Conservation (phyloP, 2,797 vertebrate genomes). For the Podargus strigoides region DNA sequence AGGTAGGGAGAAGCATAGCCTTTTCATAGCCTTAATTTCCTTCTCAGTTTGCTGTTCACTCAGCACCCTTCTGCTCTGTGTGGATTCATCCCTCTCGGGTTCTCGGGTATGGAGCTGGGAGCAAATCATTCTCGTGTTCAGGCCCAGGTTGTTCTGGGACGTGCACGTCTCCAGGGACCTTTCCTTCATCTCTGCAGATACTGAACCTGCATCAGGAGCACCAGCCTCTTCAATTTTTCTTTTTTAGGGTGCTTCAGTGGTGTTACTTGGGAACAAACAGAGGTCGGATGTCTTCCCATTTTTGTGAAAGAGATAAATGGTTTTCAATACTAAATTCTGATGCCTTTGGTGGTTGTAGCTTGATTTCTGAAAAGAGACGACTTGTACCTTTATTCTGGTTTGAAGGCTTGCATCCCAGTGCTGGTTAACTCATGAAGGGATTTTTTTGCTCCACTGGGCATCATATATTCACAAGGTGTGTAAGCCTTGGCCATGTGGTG, state of each 20-base stretch:
- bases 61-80: neutral
- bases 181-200: neutral
- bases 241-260: neutral
- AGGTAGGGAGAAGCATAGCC: neutral
- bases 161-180: accelerated
- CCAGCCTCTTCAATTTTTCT: neutral
- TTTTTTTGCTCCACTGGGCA: neutral
- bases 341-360: neutral
- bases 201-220: neutral
- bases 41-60: neutral
- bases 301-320: neutral
- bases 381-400: neutral
- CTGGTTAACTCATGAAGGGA: neutral
- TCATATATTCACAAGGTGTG: neutral
- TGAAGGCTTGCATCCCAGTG: neutral
- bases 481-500: neutral
- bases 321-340: neutral
- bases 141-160: neutral
- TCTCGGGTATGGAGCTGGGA: neutral
- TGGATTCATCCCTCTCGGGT: neutral
- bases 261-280: neutral
- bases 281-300: neutral
- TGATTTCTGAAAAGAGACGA: neutral
- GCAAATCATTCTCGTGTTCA: neutral
- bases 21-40: neutral